Evolutionary conservation across 2,888 invertebrate genomes (phyloP).

Genomic region (Aelia acuminata): DNA sequence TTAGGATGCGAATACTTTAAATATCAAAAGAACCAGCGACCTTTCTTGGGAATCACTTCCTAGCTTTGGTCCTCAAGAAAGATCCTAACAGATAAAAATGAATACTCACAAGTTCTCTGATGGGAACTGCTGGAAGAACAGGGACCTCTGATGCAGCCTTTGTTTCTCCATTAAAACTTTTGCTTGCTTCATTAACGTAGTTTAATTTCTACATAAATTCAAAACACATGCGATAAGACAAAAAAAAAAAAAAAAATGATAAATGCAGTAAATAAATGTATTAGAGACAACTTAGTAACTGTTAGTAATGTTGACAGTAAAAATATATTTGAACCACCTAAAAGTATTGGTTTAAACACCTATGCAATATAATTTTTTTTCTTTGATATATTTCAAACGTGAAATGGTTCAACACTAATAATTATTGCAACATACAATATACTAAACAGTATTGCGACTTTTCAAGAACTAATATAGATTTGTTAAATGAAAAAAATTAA

Average conservation of each 20-base stretch:
- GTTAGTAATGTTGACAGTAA: neutral
- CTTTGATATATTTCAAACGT: neutral
- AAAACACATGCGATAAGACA: conserved; percentile 61
- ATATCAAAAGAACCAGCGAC: no score
- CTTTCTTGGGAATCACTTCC: neutral
- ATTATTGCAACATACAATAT: conserved; percentile 52
- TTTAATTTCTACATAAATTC: conserved; percentile 67
- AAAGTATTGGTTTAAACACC: neutral
- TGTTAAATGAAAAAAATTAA: neutral
- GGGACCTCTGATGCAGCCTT: conserved; percentile 67
- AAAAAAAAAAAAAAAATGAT: conserved; percentile 61
- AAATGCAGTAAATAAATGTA: conserved; percentile 54
- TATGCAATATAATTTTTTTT: neutral
- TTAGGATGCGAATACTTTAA: no score
- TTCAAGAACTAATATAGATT: neutral
- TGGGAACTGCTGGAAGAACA: conserved; percentile 71
- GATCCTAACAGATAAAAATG: neutral
- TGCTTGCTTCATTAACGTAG: conserved; percentile 68
- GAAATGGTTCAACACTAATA: conserved; percentile 49
- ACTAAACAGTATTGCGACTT: neutral
- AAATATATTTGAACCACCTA: neutral
- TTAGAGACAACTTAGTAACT: neutral
- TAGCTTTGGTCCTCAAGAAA: neutral
- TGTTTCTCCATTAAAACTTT: conserved; percentile 64
- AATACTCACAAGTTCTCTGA: conserved; percentile 72